Conservation (phyloP, 2,797 vertebrate genomes). For the Bovichtus diacanthus region DNA sequence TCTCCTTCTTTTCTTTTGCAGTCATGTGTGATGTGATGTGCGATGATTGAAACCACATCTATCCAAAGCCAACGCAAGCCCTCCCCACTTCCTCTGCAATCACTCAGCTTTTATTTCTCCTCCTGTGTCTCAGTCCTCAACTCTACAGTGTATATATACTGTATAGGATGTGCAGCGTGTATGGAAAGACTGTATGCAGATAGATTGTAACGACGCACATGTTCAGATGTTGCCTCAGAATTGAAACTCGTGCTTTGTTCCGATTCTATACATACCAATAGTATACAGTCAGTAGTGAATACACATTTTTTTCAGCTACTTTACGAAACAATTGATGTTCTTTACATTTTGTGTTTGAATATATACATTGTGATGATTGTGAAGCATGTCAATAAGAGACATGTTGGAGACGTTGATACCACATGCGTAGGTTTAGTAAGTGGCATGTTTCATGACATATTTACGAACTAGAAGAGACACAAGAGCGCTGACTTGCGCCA, state of each 20-base stretch:
- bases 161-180: no score
- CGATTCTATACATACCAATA: not conserved
- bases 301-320: not conserved
- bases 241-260: not conserved
- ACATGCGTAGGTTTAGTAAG: not conserved
- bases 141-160: not conserved
- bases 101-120: slow-evolving; percentile 51
- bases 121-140: slow-evolving; percentile 18
- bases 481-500: no score
- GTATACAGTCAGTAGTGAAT: not conserved
- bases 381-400: not conserved
- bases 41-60: slow-evolving; percentile 81
- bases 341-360: not conserved
- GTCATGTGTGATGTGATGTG: slow-evolving; percentile 73
- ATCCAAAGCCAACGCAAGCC: slow-evolving; percentile 72
- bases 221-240: slow-evolving; percentile 1
- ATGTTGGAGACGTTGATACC: not conserved
- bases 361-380: not conserved
- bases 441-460: not conserved
- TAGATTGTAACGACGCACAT: not conserved
- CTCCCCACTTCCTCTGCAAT: slow-evolving; percentile 65
- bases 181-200: slow-evolving; percentile 2
- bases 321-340: not conserved
- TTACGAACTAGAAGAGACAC: not conserved
- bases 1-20: slow-evolving; percentile 70